Evolutionary conservation across 2,797 vertebrate species (phyloP).

Genomic region (Clangula hyemalis): DNA sequence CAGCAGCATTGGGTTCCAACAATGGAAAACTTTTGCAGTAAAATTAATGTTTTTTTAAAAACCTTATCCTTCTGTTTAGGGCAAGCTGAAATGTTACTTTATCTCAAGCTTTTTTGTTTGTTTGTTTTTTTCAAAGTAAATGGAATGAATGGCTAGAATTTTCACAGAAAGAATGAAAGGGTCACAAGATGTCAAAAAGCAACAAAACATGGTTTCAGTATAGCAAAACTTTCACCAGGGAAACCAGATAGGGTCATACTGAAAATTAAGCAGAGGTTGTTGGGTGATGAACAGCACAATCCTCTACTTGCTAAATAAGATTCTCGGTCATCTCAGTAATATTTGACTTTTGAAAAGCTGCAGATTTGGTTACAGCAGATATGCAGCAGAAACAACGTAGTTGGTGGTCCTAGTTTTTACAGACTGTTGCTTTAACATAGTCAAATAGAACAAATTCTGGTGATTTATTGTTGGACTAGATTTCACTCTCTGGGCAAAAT

Average conservation of each 20-base stretch:
- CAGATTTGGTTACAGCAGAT: constrained; percentile 21
- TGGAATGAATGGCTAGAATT: background rate
- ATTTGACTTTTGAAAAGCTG: background rate
- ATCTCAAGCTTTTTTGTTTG: background rate
- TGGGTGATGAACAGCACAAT: constrained; percentile 13
- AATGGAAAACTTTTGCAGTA: background rate
- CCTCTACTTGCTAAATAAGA: background rate
- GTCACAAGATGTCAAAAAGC: background rate
- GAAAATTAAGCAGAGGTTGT: constrained; percentile 53
- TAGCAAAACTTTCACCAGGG: background rate
- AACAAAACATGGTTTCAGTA: constrained; percentile 59
- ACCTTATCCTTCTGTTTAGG: background rate
- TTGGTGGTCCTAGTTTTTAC: constrained; percentile 42
- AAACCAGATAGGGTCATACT: constrained; percentile 1
- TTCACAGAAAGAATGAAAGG: background rate
- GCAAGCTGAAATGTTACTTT: background rate
- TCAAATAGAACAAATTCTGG: constrained; percentile 34
- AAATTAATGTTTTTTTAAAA: background rate
- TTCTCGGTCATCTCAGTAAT: background rate
- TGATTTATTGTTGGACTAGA: constrained; percentile 55
- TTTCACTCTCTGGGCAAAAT: constrained; percentile 49
- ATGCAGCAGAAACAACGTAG: background rate
- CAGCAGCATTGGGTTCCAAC: background rate
- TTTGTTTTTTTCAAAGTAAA: background rate
- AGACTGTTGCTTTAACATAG: constrained; percentile 43